Conservation (phyloP, 2,113 vertebrate species). For the Neofelis nebulosa region DNA sequence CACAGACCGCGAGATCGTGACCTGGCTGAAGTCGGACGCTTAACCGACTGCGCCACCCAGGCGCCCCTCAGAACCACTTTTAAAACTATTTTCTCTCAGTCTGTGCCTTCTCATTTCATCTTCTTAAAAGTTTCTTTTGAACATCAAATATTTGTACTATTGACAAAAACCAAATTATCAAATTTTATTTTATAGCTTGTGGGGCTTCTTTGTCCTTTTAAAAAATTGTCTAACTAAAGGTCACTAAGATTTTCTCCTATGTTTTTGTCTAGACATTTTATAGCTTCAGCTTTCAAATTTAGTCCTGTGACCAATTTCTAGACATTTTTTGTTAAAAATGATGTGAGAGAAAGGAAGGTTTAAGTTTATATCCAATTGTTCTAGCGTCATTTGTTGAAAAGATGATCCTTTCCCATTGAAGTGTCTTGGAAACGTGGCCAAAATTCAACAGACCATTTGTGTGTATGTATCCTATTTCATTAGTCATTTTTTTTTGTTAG, state of each 20-base stretch:
- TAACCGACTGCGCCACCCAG: too few relatives aligned
- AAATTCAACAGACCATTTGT: not conserved
- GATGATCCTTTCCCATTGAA: not conserved
- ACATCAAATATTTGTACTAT: not conserved
- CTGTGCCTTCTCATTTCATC: not conserved
- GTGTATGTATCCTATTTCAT: not conserved
- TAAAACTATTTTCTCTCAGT: not conserved
- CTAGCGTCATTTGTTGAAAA: not conserved
- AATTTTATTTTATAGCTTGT: not conserved
- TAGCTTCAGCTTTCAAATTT: not conserved
- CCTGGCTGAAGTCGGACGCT: too few relatives aligned
- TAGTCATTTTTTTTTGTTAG: too few relatives aligned
- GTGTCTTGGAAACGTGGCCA: not conserved
- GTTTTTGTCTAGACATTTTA: not conserved
- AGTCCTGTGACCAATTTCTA: not conserved
- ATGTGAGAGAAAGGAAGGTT: not conserved
- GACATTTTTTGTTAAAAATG: not conserved
- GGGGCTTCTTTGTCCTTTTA: not conserved
- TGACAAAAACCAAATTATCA: not conserved
- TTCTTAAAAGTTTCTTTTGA: not conserved
- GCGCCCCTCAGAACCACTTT: not conserved
- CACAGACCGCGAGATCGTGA: too few relatives aligned
- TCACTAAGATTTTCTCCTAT: not conserved
- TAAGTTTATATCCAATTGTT: not conserved
- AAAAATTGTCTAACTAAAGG: not conserved